Evolutionary conservation across 2,113 vertebrate species (phyloP).

Genomic region (Xerus inauris): DNA sequence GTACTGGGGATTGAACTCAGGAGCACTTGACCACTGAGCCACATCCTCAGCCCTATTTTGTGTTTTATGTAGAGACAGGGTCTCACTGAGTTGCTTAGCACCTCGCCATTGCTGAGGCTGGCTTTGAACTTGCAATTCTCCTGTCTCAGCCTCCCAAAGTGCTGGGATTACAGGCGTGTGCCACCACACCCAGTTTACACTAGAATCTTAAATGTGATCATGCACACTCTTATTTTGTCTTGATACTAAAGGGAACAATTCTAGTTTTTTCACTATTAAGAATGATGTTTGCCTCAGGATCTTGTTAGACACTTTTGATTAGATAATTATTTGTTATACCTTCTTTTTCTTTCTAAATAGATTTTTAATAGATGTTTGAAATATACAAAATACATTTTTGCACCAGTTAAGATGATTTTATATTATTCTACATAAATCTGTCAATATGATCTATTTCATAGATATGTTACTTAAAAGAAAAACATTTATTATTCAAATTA

Average conservation of each 20-base stretch:
- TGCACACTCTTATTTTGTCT: background rate
- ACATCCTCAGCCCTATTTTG: too few species aligned
- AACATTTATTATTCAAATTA: background rate
- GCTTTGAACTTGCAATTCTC: too few species aligned
- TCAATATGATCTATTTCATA: background rate
- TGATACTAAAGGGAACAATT: background rate
- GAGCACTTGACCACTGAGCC: too few species aligned
- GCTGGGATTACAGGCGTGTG: too few species aligned
- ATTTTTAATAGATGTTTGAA: background rate
- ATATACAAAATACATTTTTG: background rate
- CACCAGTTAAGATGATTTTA: background rate
- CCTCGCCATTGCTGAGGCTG: too few species aligned
- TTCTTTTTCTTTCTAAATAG: background rate
- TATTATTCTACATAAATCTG: slow-evolving; percentile 6
- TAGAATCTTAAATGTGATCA: background rate
- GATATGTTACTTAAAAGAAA: background rate
- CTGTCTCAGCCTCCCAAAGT: too few species aligned
- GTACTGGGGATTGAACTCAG: too few species aligned
- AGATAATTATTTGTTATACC: background rate
- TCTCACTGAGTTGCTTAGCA: too few species aligned
- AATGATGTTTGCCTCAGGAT: background rate
- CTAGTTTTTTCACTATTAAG: background rate
- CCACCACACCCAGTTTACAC: too few species aligned
- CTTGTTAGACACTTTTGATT: slow-evolving; percentile 11
- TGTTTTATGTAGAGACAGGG: too few species aligned